Evolutionary conservation across 2,888 invertebrate species (phyloP).

Genomic region (Yponomeuta malinellus): DNA sequence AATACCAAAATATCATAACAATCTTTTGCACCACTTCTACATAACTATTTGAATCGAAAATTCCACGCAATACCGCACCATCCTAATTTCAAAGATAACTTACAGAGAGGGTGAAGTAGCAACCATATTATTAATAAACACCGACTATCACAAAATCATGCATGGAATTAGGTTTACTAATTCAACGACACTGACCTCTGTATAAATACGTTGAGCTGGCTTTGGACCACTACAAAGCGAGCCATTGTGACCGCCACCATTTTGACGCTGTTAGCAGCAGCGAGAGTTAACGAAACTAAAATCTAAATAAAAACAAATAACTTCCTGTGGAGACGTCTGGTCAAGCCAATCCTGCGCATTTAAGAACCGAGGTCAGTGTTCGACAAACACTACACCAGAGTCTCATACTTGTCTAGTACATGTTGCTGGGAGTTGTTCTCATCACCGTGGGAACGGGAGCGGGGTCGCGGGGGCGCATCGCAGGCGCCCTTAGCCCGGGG

Average conservation of each 20-base stretch:
- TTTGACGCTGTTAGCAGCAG: too few species aligned
- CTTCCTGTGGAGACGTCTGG: too few species aligned
- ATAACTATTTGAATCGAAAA: background rate
- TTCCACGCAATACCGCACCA: background rate
- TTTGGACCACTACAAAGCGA: too few species aligned
- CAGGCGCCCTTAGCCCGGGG: constrained; percentile 48
- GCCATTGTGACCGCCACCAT: too few species aligned
- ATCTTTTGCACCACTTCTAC: constrained; percentile 3
- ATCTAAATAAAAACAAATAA: too few species aligned
- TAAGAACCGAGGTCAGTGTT: background rate
- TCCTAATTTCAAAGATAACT: background rate
- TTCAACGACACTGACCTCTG: background rate
- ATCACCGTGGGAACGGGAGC: constrained; percentile 62
- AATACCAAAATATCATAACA: background rate
- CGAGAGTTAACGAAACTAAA: too few species aligned
- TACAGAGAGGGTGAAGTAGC: background rate
- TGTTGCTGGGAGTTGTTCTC: constrained; percentile 49
- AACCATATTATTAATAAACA: constrained; percentile 16
- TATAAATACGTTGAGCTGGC: too few species aligned
- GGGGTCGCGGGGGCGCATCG: constrained; percentile 40
- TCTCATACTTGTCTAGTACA: constrained; percentile 71
- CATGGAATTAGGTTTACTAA: constrained; percentile 27
- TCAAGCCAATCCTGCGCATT: too few species aligned
- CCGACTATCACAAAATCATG: constrained; percentile 28
- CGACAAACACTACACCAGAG: constrained; percentile 49